Conservation (phyloP, 2,888 invertebrate genomes). For the Listrodromus nycthemerus region DNA sequence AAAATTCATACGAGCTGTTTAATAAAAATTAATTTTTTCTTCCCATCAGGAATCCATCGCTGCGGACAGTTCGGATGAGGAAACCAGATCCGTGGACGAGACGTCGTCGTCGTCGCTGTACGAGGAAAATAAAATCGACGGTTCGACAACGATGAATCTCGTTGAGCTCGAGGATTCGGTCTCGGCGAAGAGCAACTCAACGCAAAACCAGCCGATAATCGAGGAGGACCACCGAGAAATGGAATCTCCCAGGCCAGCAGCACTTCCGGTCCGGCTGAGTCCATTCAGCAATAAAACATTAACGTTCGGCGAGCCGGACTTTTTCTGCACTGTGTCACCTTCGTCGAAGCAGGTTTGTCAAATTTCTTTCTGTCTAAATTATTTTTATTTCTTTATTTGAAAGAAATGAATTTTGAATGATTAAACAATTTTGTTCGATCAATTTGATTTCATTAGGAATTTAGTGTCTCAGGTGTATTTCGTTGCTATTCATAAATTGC, state of each 20-base stretch:
- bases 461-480: too few species aligned
- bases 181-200: neutral
- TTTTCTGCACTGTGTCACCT: constrained; percentile 77
- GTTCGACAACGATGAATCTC: constrained; percentile 30
- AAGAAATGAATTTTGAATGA: too few species aligned
- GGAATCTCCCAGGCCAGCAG: constrained; percentile 7
- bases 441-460: too few species aligned
- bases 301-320: constrained; percentile 64
- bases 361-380: too few species aligned
- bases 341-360: constrained; percentile 73
- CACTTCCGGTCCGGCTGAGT: constrained; percentile 26
- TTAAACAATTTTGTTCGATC: too few species aligned
- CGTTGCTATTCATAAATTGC: too few species aligned
- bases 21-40: constrained; percentile 60
- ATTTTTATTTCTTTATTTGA: too few species aligned
- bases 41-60: constrained; percentile 77
- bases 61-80: constrained; percentile 61
- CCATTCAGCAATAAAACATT: constrained; percentile 25
- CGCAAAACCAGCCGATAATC: constrained; percentile 24
- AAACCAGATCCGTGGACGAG: constrained; percentile 51
- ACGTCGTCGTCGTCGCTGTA: constrained; percentile 56
- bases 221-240: constrained; percentile 32
- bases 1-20: constrained; percentile 60
- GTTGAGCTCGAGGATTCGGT: constrained; percentile 17
- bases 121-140: constrained; percentile 45